A percentile compares a stretch with the other conserved stretches of the same genome.
phyloP scores from a whole-genome alignment of 2,888 invertebrate species.

The Branchipolynoe longqiensis region DNA sequence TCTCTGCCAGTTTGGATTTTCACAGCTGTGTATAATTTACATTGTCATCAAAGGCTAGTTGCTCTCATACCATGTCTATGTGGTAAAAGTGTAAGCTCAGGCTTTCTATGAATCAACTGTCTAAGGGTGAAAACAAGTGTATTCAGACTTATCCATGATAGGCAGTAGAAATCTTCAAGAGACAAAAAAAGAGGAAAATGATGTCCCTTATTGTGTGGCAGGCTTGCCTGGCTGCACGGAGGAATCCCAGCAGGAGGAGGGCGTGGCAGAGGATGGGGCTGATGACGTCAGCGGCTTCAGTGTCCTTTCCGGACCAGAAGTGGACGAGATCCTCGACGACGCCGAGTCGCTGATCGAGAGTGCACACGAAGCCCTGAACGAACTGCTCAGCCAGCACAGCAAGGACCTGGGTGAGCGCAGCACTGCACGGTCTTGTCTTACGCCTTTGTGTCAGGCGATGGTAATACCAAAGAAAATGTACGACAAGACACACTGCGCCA shows the following conservation, averaged over 20 bases:
- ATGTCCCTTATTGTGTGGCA: too few relatives aligned
- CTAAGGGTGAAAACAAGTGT: too few relatives aligned
- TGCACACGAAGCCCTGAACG: constrained; percentile 70
- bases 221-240: too few relatives aligned
- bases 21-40: too few relatives aligned
- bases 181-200: background rate
- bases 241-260: background rate
- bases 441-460: background rate
- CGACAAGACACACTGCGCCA: too few relatives aligned
- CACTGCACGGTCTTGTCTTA: background rate
- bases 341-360: constrained; percentile 70
- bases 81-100: too few relatives aligned
- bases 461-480: background rate
- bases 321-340: constrained; percentile 70
- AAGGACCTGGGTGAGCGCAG: constrained; percentile 7
- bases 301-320: constrained; percentile 51
- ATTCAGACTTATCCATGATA: too few relatives aligned
- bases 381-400: constrained; percentile 23
- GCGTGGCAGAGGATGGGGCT: background rate
- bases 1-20: too few relatives aligned
- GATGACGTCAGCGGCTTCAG: background rate
- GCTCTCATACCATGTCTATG: too few relatives aligned
- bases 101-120: too few relatives aligned
- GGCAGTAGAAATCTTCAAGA: too few relatives aligned
- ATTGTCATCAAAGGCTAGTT: too few relatives aligned